A percentile compares a stretch with the other conserved stretches of the same genome.
phyloP scores from a whole-genome alignment of 1,140 invertebrate genomes.

The Ceratina calcarata region DNA sequence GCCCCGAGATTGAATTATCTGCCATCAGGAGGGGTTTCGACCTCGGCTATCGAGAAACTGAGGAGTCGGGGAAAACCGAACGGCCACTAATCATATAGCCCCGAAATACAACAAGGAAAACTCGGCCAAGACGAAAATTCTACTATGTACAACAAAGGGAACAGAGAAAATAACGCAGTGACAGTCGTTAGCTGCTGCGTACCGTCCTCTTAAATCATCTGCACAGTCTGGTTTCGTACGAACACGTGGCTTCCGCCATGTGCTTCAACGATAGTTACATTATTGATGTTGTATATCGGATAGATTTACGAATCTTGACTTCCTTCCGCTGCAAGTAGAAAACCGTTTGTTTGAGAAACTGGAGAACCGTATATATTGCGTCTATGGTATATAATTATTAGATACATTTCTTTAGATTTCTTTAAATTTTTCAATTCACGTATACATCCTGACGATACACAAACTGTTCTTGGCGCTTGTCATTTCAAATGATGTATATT shows the following conservation, averaged over 20 bases:
- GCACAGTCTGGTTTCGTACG: constrained; percentile 39
- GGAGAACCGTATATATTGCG: too few species aligned
- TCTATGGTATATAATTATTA: too few species aligned
- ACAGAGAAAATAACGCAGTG: constrained; percentile 64
- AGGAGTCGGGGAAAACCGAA: constrained; percentile 62
- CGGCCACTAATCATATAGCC: constrained; percentile 71
- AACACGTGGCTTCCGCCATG: not conserved
- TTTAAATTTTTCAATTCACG: not conserved
- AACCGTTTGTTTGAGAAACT: too few species aligned
- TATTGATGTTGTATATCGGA: not conserved
- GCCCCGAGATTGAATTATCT: constrained; percentile 76
- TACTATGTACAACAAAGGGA: constrained; percentile 58
- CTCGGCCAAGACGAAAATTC: constrained; percentile 44
- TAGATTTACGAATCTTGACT: not conserved
- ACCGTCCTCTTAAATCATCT: constrained; percentile 70
- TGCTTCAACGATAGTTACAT: not conserved
- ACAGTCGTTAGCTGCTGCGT: constrained; percentile 35
- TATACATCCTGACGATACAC: not conserved
- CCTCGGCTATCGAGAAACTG: constrained; percentile 59
- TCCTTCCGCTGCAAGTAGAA: not conserved
- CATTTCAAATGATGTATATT: not conserved
- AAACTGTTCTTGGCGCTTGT: not conserved
- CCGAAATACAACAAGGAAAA: constrained; percentile 53
- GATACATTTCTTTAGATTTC: too few species aligned
- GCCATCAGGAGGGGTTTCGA: constrained; percentile 62